Evolutionary conservation across 2,113 vertebrate genomes (phyloP).

Genomic region (Calyptommatus sinebrachiatus): DNA sequence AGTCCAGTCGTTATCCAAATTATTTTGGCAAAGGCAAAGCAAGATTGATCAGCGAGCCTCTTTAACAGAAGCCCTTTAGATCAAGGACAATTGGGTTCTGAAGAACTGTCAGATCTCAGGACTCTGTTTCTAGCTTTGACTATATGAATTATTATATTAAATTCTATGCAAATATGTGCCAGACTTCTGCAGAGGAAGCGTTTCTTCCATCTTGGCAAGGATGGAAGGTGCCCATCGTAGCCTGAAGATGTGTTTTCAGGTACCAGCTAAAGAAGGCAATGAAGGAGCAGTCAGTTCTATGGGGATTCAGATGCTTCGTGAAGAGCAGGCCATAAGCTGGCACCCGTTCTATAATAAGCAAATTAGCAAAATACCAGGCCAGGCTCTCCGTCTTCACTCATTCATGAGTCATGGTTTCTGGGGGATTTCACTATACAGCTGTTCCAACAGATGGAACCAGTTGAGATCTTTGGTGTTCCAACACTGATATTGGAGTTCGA

Average conservation of each 20-base stretch:
- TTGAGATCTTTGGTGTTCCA: not conserved
- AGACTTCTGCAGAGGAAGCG: not conserved
- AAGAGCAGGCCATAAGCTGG: not conserved
- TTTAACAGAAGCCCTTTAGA: not conserved
- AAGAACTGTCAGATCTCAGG: not conserved
- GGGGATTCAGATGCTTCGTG: conserved; percentile 62
- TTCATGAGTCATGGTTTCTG: not conserved
- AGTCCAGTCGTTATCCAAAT: not conserved
- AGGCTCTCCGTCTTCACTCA: not conserved
- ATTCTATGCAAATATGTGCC: not conserved
- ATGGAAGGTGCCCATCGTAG: not conserved
- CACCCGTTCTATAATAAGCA: not conserved
- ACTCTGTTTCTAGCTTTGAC: not conserved
- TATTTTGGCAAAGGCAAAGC: not conserved
- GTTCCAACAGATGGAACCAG: not conserved
- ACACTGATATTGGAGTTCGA: no score
- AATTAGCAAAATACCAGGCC: not conserved
- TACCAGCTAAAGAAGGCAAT: conserved; percentile 36
- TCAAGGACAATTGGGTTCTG: not conserved
- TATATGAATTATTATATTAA: not conserved
- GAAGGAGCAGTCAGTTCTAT: conserved; percentile 58
- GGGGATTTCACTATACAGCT: not conserved
- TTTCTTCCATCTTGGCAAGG: not conserved
- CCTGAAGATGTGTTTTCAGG: not conserved
- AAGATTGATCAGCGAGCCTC: not conserved